Base-by-base conservation (phyloP, 2,888 invertebrate genomes). In the Mayetiola destructor region DNA sequence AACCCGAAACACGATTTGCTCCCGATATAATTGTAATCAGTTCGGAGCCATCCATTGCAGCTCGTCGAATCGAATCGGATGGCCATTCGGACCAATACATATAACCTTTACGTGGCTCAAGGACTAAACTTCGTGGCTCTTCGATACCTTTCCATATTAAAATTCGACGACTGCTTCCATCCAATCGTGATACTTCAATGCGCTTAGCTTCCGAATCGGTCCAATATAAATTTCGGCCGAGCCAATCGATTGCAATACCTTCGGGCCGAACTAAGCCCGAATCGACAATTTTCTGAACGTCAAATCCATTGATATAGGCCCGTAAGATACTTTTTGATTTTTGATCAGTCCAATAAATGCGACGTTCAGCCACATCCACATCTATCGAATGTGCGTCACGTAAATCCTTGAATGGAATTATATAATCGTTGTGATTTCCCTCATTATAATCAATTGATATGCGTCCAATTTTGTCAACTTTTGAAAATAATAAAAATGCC, bases 321-420 rank as follows among this genome's bases (percentile, higher is more conserved):
- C 91, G 76, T 64, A 84, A 88, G 59, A 96, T 90, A 2, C 85
- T 82, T 70, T 85, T 85, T 1, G 82, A 76, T 67, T 84, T 85
- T 36, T 82, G 82, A 70, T 95, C 95, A 0, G 90, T 86, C 95
- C 95, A 96, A 70, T 95, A 96, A 57, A 96, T 80, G 52, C 88
- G 80, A 58, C 82, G 80, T 35, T 88, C 87, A 0, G 79, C 78
- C 48, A 87, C 82, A 66, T 93, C 88, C 56, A 89, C 88, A 65
- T 93, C 93, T 59, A 95, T 73, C 0, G 92, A 86, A 71, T 84
- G 88, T 6, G 90, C 88, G 75, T 90, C 88, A 67, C 88, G 85
- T 14, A 92, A 79, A 61, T 89, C 88, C 58, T 84, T 83, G 42
- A 94, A 80, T 0, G 93, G 93, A 60, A 92, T 80, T 3, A 88